Evolutionary conservation across 2,113 vertebrate genomes (phyloP).

Genomic region (Orcinus orca): DNA sequence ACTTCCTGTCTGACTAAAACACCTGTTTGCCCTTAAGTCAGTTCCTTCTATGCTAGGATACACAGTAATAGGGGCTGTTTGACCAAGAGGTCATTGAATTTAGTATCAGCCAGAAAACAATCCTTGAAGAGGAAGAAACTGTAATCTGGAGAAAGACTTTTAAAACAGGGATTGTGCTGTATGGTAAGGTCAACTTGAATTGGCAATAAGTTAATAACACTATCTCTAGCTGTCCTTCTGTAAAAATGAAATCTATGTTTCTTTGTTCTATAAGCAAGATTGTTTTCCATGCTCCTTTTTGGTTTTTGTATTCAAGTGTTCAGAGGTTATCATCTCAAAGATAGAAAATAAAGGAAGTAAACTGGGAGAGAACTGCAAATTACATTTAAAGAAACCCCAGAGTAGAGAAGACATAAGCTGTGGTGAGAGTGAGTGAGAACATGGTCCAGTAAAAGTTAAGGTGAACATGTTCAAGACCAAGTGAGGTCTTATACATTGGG

Average conservation of each 20-base stretch:
- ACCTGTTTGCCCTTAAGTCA: background rate
- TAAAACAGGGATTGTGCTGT: background rate
- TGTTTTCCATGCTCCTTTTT: background rate
- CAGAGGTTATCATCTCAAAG: background rate
- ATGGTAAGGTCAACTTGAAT: background rate
- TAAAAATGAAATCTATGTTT: slow-evolving; percentile 25
- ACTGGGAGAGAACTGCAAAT: background rate
- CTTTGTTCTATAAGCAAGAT: background rate
- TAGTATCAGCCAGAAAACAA: background rate
- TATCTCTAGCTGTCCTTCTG: background rate
- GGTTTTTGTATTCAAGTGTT: background rate
- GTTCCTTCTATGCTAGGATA: background rate
- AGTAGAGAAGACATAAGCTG: background rate
- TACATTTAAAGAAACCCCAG: background rate
- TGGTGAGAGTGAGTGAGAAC: background rate
- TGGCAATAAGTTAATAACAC: background rate
- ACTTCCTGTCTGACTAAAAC: background rate
- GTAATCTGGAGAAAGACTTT: slow-evolving; percentile 29
- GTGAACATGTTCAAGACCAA: background rate
- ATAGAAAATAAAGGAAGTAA: background rate
- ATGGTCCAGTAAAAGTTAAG: background rate
- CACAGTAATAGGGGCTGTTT: background rate
- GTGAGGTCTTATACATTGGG: background rate
- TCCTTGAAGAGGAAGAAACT: slow-evolving; percentile 22
- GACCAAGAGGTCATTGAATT: background rate